These are phyloP conservation scores for Vespertilio murinus DNA, from an alignment of 2,797 vertebrate genomes.

Conservation along the genomic window DNA sequence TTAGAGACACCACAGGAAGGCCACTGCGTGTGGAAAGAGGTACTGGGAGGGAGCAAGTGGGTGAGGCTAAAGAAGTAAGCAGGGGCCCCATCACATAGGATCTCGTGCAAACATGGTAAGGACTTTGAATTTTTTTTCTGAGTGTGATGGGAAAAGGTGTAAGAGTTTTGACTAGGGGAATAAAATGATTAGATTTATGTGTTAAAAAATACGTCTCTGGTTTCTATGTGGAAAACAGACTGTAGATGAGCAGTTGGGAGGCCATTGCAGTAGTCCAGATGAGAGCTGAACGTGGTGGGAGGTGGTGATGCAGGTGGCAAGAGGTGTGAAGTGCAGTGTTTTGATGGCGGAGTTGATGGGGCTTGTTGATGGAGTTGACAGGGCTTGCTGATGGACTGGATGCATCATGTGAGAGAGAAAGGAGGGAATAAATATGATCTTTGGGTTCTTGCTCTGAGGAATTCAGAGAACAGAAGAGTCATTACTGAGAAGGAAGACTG, in stretches of 20 bases:
- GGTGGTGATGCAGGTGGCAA: background rate
- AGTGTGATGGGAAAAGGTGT: background rate
- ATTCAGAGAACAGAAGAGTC: background rate
- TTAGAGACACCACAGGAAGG: background rate
- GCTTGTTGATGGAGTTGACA: background rate
- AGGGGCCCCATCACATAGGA: background rate
- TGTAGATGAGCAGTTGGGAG: background rate
- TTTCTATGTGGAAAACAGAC: background rate
- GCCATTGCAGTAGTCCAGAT: background rate
- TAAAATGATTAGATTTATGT: background rate
- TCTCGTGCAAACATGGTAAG: background rate
- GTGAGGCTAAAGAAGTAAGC: background rate
- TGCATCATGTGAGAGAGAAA: background rate
- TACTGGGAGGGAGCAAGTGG: background rate
- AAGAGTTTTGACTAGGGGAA: background rate
- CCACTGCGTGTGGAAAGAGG: background rate
- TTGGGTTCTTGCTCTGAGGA: background rate
- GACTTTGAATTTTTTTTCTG: background rate
- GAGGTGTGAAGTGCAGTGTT: background rate
- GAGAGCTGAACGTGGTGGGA: background rate
- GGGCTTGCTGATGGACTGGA: background rate
- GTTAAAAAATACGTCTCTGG: constrained; percentile 12
- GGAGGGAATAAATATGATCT: background rate
- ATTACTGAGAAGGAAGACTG: background rate
- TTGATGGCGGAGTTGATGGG: background rate